Base-by-base conservation (phyloP, 2,113 vertebrate species). In the Poeciliopsis occidentalis region DNA sequence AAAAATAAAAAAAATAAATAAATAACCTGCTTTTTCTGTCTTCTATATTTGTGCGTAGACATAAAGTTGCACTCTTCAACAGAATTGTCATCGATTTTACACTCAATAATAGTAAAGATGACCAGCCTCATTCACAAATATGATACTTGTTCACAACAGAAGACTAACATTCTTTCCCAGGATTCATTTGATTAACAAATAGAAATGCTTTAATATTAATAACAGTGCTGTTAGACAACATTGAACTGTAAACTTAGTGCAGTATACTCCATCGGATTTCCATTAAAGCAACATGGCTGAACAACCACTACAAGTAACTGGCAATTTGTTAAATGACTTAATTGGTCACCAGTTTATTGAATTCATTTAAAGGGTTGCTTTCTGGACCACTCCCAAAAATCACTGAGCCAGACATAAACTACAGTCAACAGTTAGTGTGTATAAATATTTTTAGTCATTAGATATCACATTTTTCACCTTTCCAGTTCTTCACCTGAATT, bases 311-410 rank as follows among this genome's bases (percentile, higher is more conserved):
- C 80, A 88, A 88, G 81, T 82, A 79, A 79, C 86, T 85, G 84
- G 90, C 89, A 92, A 92, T 92, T 91, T 91, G 84, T 91, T 92
- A 91, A 88, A 89, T 91, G 60, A 88, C 79, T 89, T 92, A 92
- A 93, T 92, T 92, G 91, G 91, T 89, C 91, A 91, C 84, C 75
- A 86, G 85, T 91, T 92, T 86, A 90, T 90, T 87, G 83, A 90
- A 92, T 89, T 90, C 80, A 91, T 92, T 80, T 88, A 91, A 88
- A 85, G 82, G 85, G 87, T 85, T 75, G 85, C 78, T 91, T 37
- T 82, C 75, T 92, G 91, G 91, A 92, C 86, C 89, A 87, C 91
- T 87, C 90, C 90, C 90, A 92, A 91, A 88, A 76, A 87, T 79
- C 86, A 81, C 79, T 71, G 83, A 84, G 84, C 84, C 82, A 82